Evolutionary conservation across 2,797 vertebrate genomes (phyloP), one percentile per base, ranked within the genome.

Genomic region (Leptoclinus maculatus): DNA sequence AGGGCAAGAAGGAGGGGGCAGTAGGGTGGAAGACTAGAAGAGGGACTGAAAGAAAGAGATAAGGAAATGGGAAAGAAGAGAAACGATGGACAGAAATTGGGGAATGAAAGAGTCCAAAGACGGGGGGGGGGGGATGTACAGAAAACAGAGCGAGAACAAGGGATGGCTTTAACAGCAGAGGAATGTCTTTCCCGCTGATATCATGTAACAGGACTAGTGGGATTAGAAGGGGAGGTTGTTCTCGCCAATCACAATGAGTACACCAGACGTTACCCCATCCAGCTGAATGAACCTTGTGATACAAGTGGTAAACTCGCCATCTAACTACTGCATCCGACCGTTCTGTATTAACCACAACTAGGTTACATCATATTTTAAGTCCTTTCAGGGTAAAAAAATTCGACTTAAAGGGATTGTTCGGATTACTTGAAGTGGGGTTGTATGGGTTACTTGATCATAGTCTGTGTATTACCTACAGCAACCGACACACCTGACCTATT

Each of bases 171-270:
- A 86, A 64, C 81, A 78, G 86, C 76, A 78, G 82, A 86, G 86
- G 85, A 92, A 92, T 90, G 85, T 87, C 80, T 88, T 83, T 88
- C 89, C 88, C 43, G 83, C 82, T 89, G 83, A 85, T 87, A 87
- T 91, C 82, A 57, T 78, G 79, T 89, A 89, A 88, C 85, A 64
- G 78, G 67, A 80, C 80, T 77, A 71, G 78, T 43, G 79, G 84
- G 88, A 84, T 85, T 80, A 84, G 82, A 73, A 72, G 71, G 56
- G 83, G 78, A 62, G 78, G 79, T 63, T 79, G 87, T 84, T 85
- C 71, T 85, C 39, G 76, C 80, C 72, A 80, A 69, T 86, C 85
- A 80, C 82, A 87, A 84, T 80, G 68, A 73, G 78, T 62, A 45
- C 75, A 76, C 38, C 80, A 87, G 85, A 86, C 83, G 47, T 85